Conservation (phyloP, 2,797 vertebrate genomes). For the Potorous gilbertii region DNA sequence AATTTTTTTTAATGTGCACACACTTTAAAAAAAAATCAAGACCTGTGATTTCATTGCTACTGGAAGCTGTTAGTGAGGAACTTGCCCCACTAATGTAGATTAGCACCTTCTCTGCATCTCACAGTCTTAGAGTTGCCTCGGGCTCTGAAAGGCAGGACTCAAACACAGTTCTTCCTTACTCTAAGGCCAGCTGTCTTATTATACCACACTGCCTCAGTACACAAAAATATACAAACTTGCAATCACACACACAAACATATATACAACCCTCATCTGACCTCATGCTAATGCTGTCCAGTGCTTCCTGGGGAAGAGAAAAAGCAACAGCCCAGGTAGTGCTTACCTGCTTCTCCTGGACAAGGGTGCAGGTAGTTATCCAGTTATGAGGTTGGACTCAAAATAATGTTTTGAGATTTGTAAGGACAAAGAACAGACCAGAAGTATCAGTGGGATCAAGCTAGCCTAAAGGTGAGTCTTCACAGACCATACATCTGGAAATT, state of each 20-base stretch:
- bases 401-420: background rate
- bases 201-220: background rate
- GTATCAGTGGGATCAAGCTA: background rate
- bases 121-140: background rate
- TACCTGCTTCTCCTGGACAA: background rate
- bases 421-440: background rate
- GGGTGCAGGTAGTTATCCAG: background rate
- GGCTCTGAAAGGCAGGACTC: background rate
- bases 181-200: slow-evolving; percentile 9
- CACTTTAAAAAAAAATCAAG: background rate
- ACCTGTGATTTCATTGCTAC: background rate
- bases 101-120: background rate
- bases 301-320: background rate
- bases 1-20: slow-evolving; percentile 24
- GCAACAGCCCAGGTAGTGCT: background rate
- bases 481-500: background rate
- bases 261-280: background rate
- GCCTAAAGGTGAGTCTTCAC: background rate
- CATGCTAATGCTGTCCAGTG: background rate
- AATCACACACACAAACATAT: background rate
- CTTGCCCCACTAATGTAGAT: background rate
- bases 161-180: background rate
- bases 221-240: background rate
- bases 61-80: background rate
- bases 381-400: background rate